Percentiles rank a stretch among this genome's conserved stretches.
phyloP scores from a whole-genome alignment of 1,140 invertebrate genomes.

The Zaprionus camerounensis region DNA sequence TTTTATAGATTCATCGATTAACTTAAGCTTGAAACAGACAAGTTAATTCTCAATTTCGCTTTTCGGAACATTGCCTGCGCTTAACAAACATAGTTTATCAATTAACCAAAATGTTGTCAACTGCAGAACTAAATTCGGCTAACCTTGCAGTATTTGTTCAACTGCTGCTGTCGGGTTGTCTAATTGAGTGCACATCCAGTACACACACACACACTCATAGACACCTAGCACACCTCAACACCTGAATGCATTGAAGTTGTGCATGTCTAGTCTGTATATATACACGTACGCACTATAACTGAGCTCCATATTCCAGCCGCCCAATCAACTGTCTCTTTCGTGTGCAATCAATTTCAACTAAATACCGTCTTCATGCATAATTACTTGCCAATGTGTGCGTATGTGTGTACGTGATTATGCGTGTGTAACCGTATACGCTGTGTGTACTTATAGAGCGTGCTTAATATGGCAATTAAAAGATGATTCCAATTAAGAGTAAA shows the following conservation, averaged over 20 bases:
- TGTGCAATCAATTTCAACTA: constrained; percentile 74
- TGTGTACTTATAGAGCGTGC: constrained; percentile 57
- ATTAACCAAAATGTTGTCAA: constrained; percentile 51
- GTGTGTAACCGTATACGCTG: background rate
- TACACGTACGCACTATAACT: background rate
- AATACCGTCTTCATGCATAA: constrained; percentile 73
- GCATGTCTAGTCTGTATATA: constrained; percentile 24
- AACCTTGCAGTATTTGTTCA: constrained; percentile 51
- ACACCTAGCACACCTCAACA: constrained; percentile 54
- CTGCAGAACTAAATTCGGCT: constrained; percentile 48
- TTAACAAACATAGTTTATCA: constrained; percentile 35
- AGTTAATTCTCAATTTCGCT: background rate
- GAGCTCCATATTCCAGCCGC: constrained; percentile 25
- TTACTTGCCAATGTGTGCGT: constrained; percentile 51
- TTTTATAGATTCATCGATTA: no score
- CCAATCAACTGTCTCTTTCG: constrained; percentile 54
- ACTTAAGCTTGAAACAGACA: background rate
- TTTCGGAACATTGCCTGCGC: background rate
- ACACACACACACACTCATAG: constrained; percentile 26
- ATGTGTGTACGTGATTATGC: constrained; percentile 9
- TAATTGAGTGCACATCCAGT: constrained; percentile 58
- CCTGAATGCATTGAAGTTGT: constrained; percentile 52
- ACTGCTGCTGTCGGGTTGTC: constrained; percentile 38
- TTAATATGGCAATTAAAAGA: constrained; percentile 79
- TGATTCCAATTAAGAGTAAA: constrained; percentile 72